A percentile compares a stretch with the other conserved stretches of the same genome.
These are phyloP conservation scores for Pan troglodytes DNA, from an alignment of 2,113 vertebrate genomes.

Conservation along the genomic window DNA sequence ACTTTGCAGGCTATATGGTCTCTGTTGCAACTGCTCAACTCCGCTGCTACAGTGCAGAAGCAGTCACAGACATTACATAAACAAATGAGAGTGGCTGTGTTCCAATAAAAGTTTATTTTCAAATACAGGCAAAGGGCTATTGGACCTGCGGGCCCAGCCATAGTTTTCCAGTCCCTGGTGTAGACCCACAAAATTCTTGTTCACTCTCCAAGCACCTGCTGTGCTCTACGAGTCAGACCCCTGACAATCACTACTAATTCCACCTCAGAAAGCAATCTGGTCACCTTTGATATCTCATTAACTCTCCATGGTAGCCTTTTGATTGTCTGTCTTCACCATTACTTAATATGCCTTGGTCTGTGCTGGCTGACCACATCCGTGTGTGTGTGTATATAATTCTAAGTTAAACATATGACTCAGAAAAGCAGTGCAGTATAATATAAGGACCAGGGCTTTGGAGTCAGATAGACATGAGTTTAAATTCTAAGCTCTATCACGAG, in stretches of 20 bases:
- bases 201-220: neutral
- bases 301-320: neutral
- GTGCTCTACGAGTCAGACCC: neutral
- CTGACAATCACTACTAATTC: neutral
- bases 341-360: neutral
- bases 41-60: neutral
- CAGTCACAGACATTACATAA: neutral
- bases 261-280: neutral
- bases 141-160: neutral
- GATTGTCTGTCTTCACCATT: neutral
- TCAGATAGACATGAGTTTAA: neutral
- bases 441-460: neutral
- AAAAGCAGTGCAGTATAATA: neutral
- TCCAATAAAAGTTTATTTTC: slow-evolving; percentile 10
- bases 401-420: neutral
- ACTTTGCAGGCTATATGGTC: neutral
- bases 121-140: neutral
- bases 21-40: neutral
- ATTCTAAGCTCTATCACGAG: neutral
- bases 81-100: neutral
- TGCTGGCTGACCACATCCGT: neutral
- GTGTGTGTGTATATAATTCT: neutral
- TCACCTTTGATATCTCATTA: neutral
- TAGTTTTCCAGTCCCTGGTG: neutral
- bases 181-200: neutral